Conservation (phyloP, 2,113 vertebrate species). For the Capreolus pygargus region DNA sequence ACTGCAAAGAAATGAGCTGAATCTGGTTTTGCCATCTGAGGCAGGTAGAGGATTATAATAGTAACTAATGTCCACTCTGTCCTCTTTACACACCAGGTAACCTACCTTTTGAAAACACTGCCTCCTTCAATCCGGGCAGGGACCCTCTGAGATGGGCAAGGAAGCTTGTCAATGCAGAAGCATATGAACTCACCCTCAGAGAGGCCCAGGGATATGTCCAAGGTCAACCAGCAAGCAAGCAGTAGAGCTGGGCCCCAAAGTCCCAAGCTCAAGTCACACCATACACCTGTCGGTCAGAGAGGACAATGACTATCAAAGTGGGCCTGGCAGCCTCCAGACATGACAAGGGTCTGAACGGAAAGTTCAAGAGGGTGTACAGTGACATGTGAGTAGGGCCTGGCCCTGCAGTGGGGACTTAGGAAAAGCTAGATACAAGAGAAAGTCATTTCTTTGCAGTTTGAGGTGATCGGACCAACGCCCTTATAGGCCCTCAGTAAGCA, state of each 20-base stretch:
- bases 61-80: not conserved
- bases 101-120: not conserved
- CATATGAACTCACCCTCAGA: not conserved
- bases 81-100: not conserved
- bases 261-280: not conserved
- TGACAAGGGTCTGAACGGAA: not conserved
- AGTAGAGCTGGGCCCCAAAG: not conserved
- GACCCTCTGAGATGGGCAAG: not conserved
- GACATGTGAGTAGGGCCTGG: accelerated
- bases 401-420: not conserved
- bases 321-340: not conserved
- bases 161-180: not conserved
- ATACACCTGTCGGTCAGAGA: too few species aligned
- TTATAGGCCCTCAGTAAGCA: not conserved
- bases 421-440: not conserved
- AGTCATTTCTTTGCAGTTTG: not conserved
- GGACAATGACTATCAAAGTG: accelerated
- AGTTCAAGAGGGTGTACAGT: not conserved
- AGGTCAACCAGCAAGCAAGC: not conserved
- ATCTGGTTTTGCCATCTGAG: not conserved
- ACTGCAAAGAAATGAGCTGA: not conserved
- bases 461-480: not conserved
- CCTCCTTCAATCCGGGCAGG: not conserved
- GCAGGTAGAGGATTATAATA: not conserved
- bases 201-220: not conserved